These are phyloP conservation scores for Rhopalosiphum maidis DNA, from an alignment of 1,140 invertebrate species.

Conservation along the genomic window DNA sequence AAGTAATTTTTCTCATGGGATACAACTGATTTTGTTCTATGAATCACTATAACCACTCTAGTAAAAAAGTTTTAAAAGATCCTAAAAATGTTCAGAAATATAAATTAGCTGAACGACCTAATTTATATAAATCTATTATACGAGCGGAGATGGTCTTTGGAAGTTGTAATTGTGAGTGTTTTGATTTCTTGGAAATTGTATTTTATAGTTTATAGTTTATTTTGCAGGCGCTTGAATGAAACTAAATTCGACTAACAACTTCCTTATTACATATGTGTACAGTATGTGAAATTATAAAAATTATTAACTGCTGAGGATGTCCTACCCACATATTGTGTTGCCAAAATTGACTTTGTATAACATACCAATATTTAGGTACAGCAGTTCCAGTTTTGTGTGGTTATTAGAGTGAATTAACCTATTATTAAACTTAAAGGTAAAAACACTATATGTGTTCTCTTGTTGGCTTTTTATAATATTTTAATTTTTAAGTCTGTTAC, in stretches of 20 bases:
- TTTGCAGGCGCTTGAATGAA: background rate
- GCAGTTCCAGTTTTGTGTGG: too few species aligned
- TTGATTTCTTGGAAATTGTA: background rate
- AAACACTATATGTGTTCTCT: too few species aligned
- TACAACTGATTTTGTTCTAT: conserved; percentile 7
- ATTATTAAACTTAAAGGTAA: too few species aligned
- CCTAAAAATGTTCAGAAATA: conserved; percentile 22
- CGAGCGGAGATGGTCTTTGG: background rate
- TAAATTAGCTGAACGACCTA: background rate
- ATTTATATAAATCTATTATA: conserved; percentile 1
- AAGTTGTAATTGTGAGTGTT: background rate
- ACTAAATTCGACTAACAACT: background rate
- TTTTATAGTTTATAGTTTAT: background rate
- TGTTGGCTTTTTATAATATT: too few species aligned
- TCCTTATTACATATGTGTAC: background rate
- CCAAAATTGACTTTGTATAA: too few species aligned
- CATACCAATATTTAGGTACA: too few species aligned
- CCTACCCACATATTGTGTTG: too few species aligned
- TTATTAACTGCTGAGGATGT: background rate
- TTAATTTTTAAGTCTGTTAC: too few species aligned
- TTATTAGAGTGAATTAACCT: too few species aligned
- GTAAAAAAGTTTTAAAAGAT: conserved; percentile 28
- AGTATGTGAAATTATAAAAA: background rate
- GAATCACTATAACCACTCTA: conserved; percentile 12
- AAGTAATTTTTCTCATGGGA: background rate